Evolutionary conservation across 2,797 vertebrate genomes (phyloP), one percentile per base, ranked within the genome.

Genomic region (Myiotriccus ornatus): DNA sequence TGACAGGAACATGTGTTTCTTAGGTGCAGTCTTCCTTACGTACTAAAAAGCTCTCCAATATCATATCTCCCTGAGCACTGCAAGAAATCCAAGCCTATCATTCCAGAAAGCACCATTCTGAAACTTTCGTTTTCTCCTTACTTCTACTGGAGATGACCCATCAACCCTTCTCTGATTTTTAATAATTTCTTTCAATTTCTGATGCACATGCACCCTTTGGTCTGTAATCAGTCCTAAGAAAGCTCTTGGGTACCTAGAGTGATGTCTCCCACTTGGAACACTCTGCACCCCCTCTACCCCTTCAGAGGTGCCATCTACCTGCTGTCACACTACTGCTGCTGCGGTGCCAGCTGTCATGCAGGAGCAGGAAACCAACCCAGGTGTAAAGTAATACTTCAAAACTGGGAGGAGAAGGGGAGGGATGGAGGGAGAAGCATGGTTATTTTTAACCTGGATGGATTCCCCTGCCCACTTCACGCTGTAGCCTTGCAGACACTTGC

Each of bases 341-440:
- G 74, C 0, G 0, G 37, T 30, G 49, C 34, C 63, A 50, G 0
- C 17, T 3, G 0, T 12, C 0, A 0, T 39, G 71, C 52, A 28
- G 75, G n/a, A 59, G 53, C 10, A 43, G 35, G 59, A 84, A 82
- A 47, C 27, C 1, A 0, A 59, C 24, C 23, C 50, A 28, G 28
- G 30, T 52, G 75, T 78, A 52, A 78, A 24, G 25, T 13, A 78
- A 55, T 20, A 12, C n/a, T 75, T 57, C 37, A 53, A 76, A 82
- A 53, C 0, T 32, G 32, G 32, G 49, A 59, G 41, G 32, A 93
- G 57, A 52, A 19, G 24, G 46, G n/a, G 39, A 57, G 43, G 59
- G 34, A 35, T 13, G 10, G 23, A 68, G 14, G 13, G 24, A 64
- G 62, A 64, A 17, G 25, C 25, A 37, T 0, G 2, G 34, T 24